A percentile compares a stretch with the other conserved stretches of the same genome.
These are phyloP conservation scores for Rhinella marina DNA, from an alignment of 2,797 vertebrate species.

Conservation along the genomic window DNA sequence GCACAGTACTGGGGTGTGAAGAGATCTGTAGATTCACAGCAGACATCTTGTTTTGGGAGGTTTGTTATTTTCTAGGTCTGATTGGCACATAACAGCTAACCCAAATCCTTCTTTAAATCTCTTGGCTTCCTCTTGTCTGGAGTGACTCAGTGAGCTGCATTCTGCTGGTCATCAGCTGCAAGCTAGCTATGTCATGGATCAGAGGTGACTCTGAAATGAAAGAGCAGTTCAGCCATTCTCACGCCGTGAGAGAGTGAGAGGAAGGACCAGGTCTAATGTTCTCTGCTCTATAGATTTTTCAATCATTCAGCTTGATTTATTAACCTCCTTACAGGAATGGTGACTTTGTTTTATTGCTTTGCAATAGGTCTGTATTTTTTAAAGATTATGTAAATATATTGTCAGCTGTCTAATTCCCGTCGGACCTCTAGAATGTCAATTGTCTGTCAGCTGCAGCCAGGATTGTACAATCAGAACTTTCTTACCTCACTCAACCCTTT, in stretches of 20 bases:
- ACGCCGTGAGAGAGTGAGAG: slow-evolving; percentile 45
- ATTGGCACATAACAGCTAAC: slow-evolving; percentile 81
- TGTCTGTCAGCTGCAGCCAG: not conserved
- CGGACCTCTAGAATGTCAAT: slow-evolving; percentile 22
- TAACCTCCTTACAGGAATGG: slow-evolving; percentile 41
- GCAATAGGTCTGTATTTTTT: slow-evolving; percentile 44
- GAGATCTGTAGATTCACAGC: slow-evolving; percentile 78
- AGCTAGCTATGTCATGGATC: slow-evolving; percentile 44
- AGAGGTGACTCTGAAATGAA: slow-evolving; percentile 63
- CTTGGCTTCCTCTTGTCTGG: slow-evolving; percentile 62
- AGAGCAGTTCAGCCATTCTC: slow-evolving; percentile 58
- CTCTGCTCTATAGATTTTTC: slow-evolving; percentile 29
- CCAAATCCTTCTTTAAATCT: slow-evolving; percentile 68
- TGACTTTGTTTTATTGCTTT: slow-evolving; percentile 48
- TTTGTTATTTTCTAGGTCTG: slow-evolving; percentile 76
- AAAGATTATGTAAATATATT: slow-evolving; percentile 54
- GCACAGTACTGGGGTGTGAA: slow-evolving; percentile 66
- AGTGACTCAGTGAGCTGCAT: slow-evolving; percentile 37
- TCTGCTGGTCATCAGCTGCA: slow-evolving; percentile 51
- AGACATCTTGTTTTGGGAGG: slow-evolving; percentile 74
- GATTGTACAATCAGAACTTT: not conserved
- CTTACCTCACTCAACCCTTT: not conserved
- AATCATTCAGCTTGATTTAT: slow-evolving; percentile 58
- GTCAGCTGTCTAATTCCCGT: slow-evolving; percentile 43
- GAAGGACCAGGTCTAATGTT: slow-evolving; percentile 29